These are phyloP conservation scores for Bembecia ichneumoniformis DNA, from an alignment of 2,888 invertebrate genomes.

Conservation along the genomic window DNA sequence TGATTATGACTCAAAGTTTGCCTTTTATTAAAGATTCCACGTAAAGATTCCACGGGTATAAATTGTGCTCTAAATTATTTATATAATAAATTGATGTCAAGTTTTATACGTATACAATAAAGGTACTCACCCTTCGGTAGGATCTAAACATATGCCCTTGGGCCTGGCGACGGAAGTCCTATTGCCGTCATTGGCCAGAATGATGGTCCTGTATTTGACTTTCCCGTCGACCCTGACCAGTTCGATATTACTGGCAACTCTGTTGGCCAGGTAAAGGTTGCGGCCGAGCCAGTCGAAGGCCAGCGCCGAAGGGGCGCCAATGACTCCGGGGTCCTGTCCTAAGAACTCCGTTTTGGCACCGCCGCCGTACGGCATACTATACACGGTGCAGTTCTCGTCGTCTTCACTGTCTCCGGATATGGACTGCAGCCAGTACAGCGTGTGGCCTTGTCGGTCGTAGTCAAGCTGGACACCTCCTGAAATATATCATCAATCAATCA, in stretches of 20 bases:
- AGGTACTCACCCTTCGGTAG: constrained; percentile 83
- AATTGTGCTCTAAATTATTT: not conserved
- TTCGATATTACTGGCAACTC: constrained; percentile 91
- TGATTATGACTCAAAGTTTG: too few relatives aligned
- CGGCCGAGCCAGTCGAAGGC: constrained; percentile 98
- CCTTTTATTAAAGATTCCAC: not conserved
- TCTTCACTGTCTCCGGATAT: constrained; percentile 77
- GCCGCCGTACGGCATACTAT: constrained; percentile 86
- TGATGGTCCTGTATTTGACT: constrained; percentile 84
- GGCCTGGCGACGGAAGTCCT: constrained; percentile 90
- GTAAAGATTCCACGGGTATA: not conserved
- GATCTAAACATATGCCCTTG: constrained; percentile 89
- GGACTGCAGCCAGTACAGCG: constrained; percentile 89
- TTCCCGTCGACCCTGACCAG: constrained; percentile 89
- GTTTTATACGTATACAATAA: not conserved
- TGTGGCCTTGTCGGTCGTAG: constrained; percentile 88
- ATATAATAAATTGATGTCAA: not conserved
- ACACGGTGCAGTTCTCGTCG: constrained; percentile 89
- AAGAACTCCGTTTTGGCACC: constrained; percentile 83
- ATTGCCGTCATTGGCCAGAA: constrained; percentile 92
- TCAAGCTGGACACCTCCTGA: constrained; percentile 89
- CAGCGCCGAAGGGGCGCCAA: constrained; percentile 91
- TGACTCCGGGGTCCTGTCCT: constrained; percentile 85
- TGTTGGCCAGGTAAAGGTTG: constrained; percentile 94
- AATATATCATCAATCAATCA: too few relatives aligned